These are phyloP conservation scores for Chondrilla cf. caribensis DNA, from an alignment of 37 sponge, comb jelly and placozoan genomes.

Conservation along the genomic window DNA sequence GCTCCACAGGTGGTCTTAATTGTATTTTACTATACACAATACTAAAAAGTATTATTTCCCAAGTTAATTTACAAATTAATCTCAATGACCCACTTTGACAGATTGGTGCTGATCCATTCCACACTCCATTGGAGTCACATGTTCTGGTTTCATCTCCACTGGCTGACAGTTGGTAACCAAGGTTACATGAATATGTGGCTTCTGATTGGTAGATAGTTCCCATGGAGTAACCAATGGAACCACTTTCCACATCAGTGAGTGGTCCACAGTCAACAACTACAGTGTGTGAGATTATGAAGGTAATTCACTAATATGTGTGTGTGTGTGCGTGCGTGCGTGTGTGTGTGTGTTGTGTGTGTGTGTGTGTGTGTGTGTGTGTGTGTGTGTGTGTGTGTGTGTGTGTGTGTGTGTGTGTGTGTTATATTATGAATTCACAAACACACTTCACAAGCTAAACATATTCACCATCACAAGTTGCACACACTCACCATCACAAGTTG, in stretches of 20 bases:
- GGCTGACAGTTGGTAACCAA: constrained; percentile 3
- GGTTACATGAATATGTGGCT: neutral
- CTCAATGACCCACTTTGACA: neutral
- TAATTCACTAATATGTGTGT: no score
- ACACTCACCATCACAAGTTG: no score
- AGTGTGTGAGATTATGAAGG: neutral
- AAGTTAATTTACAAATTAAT: no score
- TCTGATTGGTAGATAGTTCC: neutral
- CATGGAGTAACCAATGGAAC: neutral
- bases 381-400: no score
- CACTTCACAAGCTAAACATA: neutral
- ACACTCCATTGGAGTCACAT: neutral
- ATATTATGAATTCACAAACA: no score
- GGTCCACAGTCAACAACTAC: constrained; percentile 14
- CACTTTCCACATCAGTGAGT: neutral
- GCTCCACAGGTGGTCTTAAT: no score
- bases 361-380: no score
- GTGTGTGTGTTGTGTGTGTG: no score
- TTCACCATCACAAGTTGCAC: neutral
- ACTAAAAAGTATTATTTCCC: no score
- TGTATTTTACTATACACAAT: no score
- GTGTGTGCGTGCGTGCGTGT: no score
- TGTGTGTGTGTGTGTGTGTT: no score
- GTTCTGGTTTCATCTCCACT: neutral
- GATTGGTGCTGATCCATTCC: neutral